Percentiles rank a stretch among this genome's conserved stretches.
Evolutionary conservation across 2,888 invertebrate species (phyloP).

Genomic region (Hydroisotoma schaefferi): DNA sequence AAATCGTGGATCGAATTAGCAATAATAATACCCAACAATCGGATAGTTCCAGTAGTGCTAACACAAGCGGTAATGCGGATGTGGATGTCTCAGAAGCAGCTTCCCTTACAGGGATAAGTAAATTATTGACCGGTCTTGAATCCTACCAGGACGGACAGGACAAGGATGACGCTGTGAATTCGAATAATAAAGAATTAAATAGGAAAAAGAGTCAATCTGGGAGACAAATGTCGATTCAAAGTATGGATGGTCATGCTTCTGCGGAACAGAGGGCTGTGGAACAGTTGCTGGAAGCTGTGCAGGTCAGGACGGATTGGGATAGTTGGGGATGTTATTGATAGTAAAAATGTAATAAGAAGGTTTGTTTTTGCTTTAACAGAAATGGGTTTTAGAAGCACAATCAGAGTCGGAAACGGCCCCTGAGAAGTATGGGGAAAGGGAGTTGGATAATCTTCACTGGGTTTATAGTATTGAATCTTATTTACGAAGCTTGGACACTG

Average conservation of each 20-base stretch:
- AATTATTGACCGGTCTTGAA: background rate
- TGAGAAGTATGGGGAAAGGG: constrained; percentile 14
- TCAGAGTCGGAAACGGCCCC: constrained; percentile 26
- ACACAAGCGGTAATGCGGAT: background rate
- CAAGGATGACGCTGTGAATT: constrained; percentile 14
- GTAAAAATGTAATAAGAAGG: too few relatives aligned
- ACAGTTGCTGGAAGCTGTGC: constrained; percentile 37
- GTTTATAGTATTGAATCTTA: constrained; percentile 48
- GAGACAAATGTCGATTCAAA: background rate
- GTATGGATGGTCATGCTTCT: constrained; percentile 12
- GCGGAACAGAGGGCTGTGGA: constrained; percentile 38
- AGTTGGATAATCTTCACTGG: constrained; percentile 42
- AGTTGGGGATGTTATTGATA: background rate
- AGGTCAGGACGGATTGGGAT: constrained; percentile 16
- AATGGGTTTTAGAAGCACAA: constrained; percentile 38
- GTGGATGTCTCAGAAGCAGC: background rate
- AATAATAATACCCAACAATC: too few relatives aligned
- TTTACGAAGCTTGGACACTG: constrained; percentile 39
- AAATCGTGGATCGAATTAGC: constrained; percentile 47
- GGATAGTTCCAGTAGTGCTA: too few relatives aligned
- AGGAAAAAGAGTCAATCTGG: background rate
- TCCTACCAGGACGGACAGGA: constrained; percentile 15
- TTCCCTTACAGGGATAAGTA: background rate
- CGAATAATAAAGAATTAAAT: background rate
- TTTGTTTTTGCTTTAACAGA: constrained; percentile 16